Evolutionary conservation across 2,113 vertebrate genomes (phyloP).

Genomic region (Gambusia holbrooki): DNA sequence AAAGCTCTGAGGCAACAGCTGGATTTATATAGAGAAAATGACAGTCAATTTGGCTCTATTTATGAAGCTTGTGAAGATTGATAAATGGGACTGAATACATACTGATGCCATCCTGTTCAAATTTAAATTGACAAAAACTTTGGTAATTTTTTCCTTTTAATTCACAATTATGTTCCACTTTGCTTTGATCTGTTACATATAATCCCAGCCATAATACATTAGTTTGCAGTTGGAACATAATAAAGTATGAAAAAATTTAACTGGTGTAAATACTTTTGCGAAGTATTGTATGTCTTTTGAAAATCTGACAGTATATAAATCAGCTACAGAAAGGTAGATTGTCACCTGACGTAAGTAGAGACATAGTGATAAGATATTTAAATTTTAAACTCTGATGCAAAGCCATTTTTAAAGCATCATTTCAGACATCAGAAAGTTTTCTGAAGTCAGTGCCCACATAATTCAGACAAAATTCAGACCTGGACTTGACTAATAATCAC

Average conservation of each 20-base stretch:
- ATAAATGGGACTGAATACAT: neutral
- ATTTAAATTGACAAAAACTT: neutral
- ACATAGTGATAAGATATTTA: neutral
- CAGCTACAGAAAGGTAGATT: neutral
- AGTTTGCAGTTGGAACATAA: neutral
- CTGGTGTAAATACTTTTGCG: neutral
- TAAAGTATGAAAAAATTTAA: too few relatives aligned
- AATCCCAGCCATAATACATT: neutral
- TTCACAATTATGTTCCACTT: neutral
- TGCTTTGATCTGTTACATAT: neutral
- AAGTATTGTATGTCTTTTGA: neutral
- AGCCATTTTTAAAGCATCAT: neutral
- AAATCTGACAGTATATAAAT: neutral
- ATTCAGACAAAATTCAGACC: neutral
- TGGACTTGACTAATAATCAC: conserved; percentile 13
- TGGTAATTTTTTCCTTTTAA: neutral
- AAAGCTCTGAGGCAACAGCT: neutral
- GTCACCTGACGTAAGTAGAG: neutral
- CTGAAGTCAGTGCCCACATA: conserved; percentile 1
- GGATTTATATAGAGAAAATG: neutral
- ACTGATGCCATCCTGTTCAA: neutral
- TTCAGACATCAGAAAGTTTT: neutral
- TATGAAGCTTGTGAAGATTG: neutral
- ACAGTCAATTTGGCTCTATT: neutral
- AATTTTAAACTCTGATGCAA: neutral